Evolutionary conservation across 2,888 invertebrate genomes (phyloP), one percentile per base, ranked within the genome.

Genomic region (Nowickia ferox): DNA sequence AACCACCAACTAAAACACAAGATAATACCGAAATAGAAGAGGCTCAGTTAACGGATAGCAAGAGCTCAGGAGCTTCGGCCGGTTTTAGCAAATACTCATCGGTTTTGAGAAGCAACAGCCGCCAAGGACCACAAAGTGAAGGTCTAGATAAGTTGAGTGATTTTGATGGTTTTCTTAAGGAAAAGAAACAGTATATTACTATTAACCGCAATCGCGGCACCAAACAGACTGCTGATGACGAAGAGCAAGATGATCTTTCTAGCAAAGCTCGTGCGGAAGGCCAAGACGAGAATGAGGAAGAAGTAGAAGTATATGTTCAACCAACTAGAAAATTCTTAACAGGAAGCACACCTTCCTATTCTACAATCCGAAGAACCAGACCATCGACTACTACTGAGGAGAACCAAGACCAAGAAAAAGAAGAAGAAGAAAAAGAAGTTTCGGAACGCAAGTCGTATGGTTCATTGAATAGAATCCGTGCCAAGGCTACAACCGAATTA

Each of bases 281-380:
- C 5, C 66, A 75, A 9, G 87, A 89, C 1, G 82, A 85, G 1
- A 83, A 81, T 13, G 77, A 81, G 2, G 17, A 42, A 8, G 87
- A 81, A 19, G 86, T 84, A 11, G 68, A 84, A 30, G 72, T 87
- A 8, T 48, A 11, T 48, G 51, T 46, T 5, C 88, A 83, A 42
- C 87, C 84, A 30, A 90, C 90, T 0, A 88, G 82, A 10, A 89
- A 89, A 42, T 87, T 90, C 0, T 61, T 87, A 2, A 84, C 87
- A 13, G 84, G 92, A 11, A 91, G 91, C 22, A 94, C 93, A 10
- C 93, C 94, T 0, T 95, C 96, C 87, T 97, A 97, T 88, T 95
- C 96, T 0, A 96, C 95, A 75, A 96, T 96, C 42, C 93, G 95
- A 65, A 93, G 97, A 84, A 94, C 95, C 0, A 94, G 94, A 88